phyloP scores from a whole-genome alignment of 2,888 invertebrate genomes.

The Dugesia japonica region DNA sequence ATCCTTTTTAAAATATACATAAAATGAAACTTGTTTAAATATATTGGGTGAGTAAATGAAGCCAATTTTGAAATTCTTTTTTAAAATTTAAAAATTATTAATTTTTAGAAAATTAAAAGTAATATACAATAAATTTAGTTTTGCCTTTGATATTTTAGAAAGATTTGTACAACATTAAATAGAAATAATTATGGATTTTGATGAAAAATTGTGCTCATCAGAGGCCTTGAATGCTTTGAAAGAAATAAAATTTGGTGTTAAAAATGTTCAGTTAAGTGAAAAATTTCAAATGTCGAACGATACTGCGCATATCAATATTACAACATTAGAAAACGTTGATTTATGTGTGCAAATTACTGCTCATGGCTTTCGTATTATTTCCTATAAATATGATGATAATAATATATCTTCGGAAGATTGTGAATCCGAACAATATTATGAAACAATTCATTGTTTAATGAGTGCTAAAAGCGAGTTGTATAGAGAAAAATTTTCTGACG shows the following conservation, averaged over 20 bases:
- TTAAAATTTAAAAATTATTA: no score
- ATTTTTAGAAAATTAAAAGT: no score
- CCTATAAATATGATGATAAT: neutral
- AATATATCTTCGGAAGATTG: neutral
- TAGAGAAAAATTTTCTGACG: neutral
- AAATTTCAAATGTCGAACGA: neutral
- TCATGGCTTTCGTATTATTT: constrained; percentile 25
- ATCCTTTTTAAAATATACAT: no score
- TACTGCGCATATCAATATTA: constrained; percentile 26
- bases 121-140: no score
- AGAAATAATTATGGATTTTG: neutral
- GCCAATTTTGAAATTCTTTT: no score
- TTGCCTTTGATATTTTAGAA: no score
- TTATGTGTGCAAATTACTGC: constrained; percentile 27
- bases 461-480: constrained; percentile 21
- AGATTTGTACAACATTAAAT: no score
- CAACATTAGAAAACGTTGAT: constrained; percentile 21
- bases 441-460: constrained; percentile 22
- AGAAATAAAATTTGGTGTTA: constrained; percentile 27
- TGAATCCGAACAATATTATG: constrained; percentile 7
- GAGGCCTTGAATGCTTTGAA: constrained; percentile 25
- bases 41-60: no score
- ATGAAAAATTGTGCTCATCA: constrained; percentile 27
- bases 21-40: no score
- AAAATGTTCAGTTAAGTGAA: neutral